Percentiles rank a stretch among this genome's conserved stretches.
Evolutionary conservation across 1,140 invertebrate genomes (phyloP).

Genomic region (Pachyrhynchus sulphureomaculatus): DNA sequence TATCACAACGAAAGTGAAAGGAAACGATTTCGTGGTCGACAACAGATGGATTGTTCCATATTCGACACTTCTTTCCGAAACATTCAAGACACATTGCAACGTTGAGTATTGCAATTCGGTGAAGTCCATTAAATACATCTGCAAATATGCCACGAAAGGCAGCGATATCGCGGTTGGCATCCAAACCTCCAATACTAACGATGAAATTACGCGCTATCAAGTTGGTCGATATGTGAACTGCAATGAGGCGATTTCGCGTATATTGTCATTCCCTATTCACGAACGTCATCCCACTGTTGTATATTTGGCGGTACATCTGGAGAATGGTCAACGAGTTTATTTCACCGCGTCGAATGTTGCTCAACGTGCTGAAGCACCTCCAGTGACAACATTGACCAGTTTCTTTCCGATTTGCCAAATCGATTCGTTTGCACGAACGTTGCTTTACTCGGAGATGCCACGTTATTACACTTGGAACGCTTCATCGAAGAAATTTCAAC

Average conservation of each 20-base stretch:
- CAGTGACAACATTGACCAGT: constrained; percentile 36
- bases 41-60: no score
- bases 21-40: no score
- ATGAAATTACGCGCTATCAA: constrained; percentile 50
- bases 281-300: constrained; percentile 46
- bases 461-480: constrained; percentile 48
- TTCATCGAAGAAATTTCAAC: constrained; percentile 15
- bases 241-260: constrained; percentile 51
- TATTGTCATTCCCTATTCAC: constrained; percentile 48
- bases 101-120: no score
- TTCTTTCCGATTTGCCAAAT: constrained; percentile 37
- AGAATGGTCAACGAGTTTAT: constrained; percentile 41
- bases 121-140: no score
- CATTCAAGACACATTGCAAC: no score
- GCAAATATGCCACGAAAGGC: no score
- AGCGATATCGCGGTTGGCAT: no score
- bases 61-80: no score
- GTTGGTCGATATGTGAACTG: constrained; percentile 37
- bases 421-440: constrained; percentile 45
- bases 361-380: constrained; percentile 35
- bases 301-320: constrained; percentile 46
- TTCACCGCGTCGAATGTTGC: constrained; percentile 31
- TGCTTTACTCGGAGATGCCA: constrained; percentile 50
- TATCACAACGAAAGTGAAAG: no score
- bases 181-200: no score